phyloP scores from a whole-genome alignment of 2,888 invertebrate genomes.

The Nineta flava region DNA sequence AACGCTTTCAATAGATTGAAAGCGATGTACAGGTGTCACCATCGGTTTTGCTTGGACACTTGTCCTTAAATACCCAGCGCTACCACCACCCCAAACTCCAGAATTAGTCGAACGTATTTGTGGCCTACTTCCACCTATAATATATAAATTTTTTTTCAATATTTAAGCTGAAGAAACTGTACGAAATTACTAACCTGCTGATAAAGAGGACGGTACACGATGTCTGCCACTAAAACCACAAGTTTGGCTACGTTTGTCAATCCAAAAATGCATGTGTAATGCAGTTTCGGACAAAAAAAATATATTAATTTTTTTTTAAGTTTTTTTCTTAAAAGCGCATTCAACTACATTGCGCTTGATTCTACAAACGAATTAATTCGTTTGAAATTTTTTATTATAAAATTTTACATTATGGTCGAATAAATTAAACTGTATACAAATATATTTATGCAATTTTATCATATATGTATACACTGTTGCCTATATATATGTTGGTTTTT shows the following conservation, averaged over 20 bases:
- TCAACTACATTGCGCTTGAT: too few relatives aligned
- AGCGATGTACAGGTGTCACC: slow-evolving; percentile 55
- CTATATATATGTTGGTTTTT: too few relatives aligned
- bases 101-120: slow-evolving; percentile 15
- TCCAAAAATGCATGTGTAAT: slow-evolving; percentile 68
- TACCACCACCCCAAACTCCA: slow-evolving; percentile 17
- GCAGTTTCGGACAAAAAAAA: neutral
- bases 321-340: too few relatives aligned
- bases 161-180: too few relatives aligned
- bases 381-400: too few relatives aligned
- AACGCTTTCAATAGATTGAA: slow-evolving; percentile 39
- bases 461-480: too few relatives aligned
- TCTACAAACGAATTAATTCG: too few relatives aligned
- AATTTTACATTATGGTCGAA: too few relatives aligned
- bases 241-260: slow-evolving; percentile 64
- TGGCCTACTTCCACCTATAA: slow-evolving; percentile 5
- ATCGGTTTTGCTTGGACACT: slow-evolving; percentile 36
- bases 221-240: slow-evolving; percentile 59
- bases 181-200: slow-evolving; percentile 28
- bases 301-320: too few relatives aligned
- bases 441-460: too few relatives aligned
- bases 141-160: neutral
- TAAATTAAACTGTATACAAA: too few relatives aligned
- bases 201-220: slow-evolving; percentile 49
- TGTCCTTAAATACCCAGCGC: slow-evolving; percentile 14